Evolutionary conservation across 2,797 vertebrate genomes (phyloP), one percentile per base, ranked within the genome.

Genomic region (Macropus fuliginosus): DNA sequence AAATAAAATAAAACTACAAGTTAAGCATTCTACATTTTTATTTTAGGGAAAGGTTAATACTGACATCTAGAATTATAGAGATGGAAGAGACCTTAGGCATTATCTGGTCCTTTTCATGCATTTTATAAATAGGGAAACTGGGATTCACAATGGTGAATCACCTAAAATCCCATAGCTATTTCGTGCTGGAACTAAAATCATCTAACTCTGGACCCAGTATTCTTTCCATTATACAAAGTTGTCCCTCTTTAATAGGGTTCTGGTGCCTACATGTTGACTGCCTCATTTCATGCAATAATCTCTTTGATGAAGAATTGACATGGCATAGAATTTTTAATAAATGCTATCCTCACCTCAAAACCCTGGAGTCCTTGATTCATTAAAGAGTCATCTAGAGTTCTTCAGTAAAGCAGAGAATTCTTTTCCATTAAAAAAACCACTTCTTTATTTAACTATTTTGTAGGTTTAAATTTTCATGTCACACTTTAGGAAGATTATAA

Each of bases 351-450:
- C 6, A 24, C 21, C 10, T 87, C 74, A 50, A 81, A 87, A 9
- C 40, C 9, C 9, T 46, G 40, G 9, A 46, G 21, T 87, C 10
- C 74, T 87, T 27, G 40, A 21, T 87, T 24, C 40, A 93, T 93
- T 91, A 92, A 92, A 93, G 54, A 92, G 1, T 55, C 46, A 62
- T 56, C 28, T 91, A 34, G 55, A 34, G n/a, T 87, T 93, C 4
- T 91, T 96, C 74, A 11, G 28, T 93, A 59, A 95, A 92, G 14
- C 29, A 95, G 40, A 96, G 13, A 96, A 87, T 92, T 94, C 55
- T 56, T 91, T 95, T 28, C 59, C 28, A 93, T 24, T n/a, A n/a
- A 34, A 62, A 94, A 91, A 62, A 56, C 91, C 14, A n/a, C 46
- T 93, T 92, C 13, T n/a, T 55, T 90, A 93, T 34, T 34, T 18